phyloP scores from a whole-genome alignment of 2,113 vertebrate species.

The Alces alces region DNA sequence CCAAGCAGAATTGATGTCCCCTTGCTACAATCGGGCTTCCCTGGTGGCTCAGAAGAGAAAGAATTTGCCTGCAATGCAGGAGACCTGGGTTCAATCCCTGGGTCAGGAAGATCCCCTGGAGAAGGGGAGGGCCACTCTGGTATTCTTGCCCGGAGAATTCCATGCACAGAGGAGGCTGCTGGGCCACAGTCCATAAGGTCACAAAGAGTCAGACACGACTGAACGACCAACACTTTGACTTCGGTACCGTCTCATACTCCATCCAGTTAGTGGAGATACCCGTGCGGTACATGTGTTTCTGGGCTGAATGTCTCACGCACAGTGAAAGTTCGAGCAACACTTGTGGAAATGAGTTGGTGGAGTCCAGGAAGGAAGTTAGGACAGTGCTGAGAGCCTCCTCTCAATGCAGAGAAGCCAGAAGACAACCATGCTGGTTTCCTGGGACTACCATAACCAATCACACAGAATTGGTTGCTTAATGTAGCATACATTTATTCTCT shows the following conservation, averaged over 20 bases:
- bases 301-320: neutral
- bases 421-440: neutral
- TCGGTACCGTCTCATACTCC: neutral
- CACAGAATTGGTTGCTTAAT: neutral
- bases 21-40: neutral
- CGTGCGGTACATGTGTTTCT: neutral
- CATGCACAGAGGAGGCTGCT: neutral
- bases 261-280: neutral
- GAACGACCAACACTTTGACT: neutral
- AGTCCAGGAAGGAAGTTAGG: neutral
- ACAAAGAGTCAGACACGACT: neutral
- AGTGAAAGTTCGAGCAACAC: neutral
- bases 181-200: neutral
- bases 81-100: neutral
- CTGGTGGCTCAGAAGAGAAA: neutral
- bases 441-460: neutral
- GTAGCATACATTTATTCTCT: neutral
- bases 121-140: neutral
- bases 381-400: neutral
- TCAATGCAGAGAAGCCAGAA: neutral
- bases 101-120: neutral
- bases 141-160: neutral
- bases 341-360: neutral
- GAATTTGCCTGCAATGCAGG: neutral
- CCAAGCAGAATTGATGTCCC: neutral